Percentiles rank a stretch among this genome's conserved stretches.
phyloP scores from a whole-genome alignment of 1,140 invertebrate genomes.

The Oppia nitens region DNA sequence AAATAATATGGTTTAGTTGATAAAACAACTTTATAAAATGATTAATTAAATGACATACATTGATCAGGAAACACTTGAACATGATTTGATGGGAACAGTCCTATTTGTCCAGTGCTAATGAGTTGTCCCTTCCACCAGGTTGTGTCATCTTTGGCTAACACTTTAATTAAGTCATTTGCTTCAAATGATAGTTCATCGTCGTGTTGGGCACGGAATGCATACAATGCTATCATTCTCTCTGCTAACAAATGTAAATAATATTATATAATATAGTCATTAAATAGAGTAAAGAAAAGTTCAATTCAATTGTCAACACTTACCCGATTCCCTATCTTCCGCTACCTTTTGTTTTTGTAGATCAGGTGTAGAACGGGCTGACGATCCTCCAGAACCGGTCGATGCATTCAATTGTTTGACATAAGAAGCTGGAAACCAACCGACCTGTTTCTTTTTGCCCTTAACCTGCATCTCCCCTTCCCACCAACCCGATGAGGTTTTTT shows the following conservation, averaged over 20 bases:
- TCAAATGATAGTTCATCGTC: conserved; percentile 84
- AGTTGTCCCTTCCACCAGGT: conserved; percentile 78
- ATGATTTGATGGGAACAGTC: conserved; percentile 83
- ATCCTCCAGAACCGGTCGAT: conserved; percentile 15
- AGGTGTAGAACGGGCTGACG: conserved; percentile 11
- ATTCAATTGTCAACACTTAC: neutral
- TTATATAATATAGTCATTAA: too few relatives aligned
- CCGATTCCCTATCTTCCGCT: neutral
- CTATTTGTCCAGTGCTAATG: conserved; percentile 32
- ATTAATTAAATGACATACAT: neutral
- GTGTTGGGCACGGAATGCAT: conserved; percentile 78
- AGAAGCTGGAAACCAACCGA: conserved; percentile 93
- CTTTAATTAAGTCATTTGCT: conserved; percentile 74
- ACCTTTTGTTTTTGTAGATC: conserved; percentile 2
- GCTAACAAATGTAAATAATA: too few relatives aligned
- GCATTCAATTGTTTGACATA: conserved; percentile 66
- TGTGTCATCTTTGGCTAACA: conserved; percentile 74
- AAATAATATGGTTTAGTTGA: too few relatives aligned
- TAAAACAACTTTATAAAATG: neutral
- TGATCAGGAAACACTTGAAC: conserved; percentile 36
- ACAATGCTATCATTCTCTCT: conserved; percentile 81
- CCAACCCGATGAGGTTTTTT: conserved; percentile 91
- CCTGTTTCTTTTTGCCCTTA: conserved; percentile 81
- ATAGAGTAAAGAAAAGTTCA: neutral
- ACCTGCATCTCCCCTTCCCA: conserved; percentile 97